Base-by-base conservation (phyloP, 2,113 vertebrate species). In the Corythornis vintsioides region DNA sequence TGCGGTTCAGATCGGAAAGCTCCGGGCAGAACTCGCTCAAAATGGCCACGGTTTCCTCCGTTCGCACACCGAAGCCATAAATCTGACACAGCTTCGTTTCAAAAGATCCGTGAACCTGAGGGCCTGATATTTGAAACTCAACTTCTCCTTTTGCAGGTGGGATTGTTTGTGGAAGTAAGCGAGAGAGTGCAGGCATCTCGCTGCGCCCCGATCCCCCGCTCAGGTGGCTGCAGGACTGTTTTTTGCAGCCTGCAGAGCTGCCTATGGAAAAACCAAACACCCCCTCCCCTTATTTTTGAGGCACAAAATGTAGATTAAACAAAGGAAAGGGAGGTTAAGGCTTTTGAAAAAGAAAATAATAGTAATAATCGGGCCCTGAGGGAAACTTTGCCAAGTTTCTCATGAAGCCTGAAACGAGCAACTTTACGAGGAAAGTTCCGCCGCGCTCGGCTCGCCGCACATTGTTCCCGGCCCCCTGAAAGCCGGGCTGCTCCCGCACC, bases 141-240 rank as follows among this genome's bases (percentile, higher is more conserved):
- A 24, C 76, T 82, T 92, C 93, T 96, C 94, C 65, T 1, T 72
- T 85, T 93, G 91, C 96, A 96, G 94, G 95, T 96, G 94, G 95
- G 94, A 89, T 96, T 95, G 86, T 95, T 89, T 72, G 89, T 94
- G 96, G 95, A 73, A 95, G 85, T 89, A 64, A 91, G 86, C 3
- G 74, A 95, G 96, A 94, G 82, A 92, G 15, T 9, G 19, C 74
- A 86, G 84, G 91, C 94, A 89, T 95, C 95, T 90, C 13, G 31
- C 88, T 78, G 87, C 76, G 56, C 3, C 47, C 75, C 15, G 16
- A 81, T 79, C 84, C 86, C 78, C 94, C 2, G 31, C 90, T 96
- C 93, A 96, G 95, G 95, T 96, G 91, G 84, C 91, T 91, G 89
- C 75, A 65, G 80, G 86, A 78, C 76, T 43, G 9, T 24, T 19